Conservation (phyloP, 2,797 vertebrate species). For the Sciaenops ocellatus region DNA sequence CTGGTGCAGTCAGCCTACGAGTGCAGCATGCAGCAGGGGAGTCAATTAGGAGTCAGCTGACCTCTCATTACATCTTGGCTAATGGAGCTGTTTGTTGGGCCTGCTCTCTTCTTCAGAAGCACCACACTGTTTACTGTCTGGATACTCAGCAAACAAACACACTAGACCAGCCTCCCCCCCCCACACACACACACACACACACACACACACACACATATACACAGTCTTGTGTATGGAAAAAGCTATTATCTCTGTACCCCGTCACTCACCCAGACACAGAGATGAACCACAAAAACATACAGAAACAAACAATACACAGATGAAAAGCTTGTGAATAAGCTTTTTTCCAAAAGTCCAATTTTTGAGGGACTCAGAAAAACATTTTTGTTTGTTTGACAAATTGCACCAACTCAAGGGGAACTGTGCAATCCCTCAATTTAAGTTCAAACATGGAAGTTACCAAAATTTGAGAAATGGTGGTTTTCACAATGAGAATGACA, state of each 20-base stretch:
- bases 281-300: conserved; percentile 42
- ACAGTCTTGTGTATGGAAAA: conserved; percentile 33
- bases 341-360: conserved; percentile 22
- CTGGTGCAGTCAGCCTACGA: conserved; percentile 13
- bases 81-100: conserved; percentile 56
- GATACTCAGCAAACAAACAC: conserved; percentile 64
- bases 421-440: conserved; percentile 37
- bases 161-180: conserved; percentile 15
- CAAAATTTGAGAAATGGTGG: conserved; percentile 25
- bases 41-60: conserved; percentile 49
- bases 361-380: conserved; percentile 23
- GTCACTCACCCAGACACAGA: conserved; percentile 46
- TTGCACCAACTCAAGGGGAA: conserved; percentile 47
- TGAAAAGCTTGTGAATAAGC: conserved; percentile 36
- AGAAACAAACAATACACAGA: conserved; percentile 41
- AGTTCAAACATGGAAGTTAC: conserved; percentile 25
- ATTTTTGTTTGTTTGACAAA: conserved; percentile 56
- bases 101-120: conserved; percentile 57
- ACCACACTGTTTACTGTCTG: conserved; percentile 66
- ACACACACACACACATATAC: conserved; percentile 12
- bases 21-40: conserved; percentile 32
- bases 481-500: conserved; percentile 20
- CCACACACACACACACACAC: conserved; percentile 9
- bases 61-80: conserved; percentile 53
- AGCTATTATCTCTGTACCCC: conserved; percentile 38